phyloP scores from a whole-genome alignment of 2,797 vertebrate species.

The Galaxias olidus region DNA sequence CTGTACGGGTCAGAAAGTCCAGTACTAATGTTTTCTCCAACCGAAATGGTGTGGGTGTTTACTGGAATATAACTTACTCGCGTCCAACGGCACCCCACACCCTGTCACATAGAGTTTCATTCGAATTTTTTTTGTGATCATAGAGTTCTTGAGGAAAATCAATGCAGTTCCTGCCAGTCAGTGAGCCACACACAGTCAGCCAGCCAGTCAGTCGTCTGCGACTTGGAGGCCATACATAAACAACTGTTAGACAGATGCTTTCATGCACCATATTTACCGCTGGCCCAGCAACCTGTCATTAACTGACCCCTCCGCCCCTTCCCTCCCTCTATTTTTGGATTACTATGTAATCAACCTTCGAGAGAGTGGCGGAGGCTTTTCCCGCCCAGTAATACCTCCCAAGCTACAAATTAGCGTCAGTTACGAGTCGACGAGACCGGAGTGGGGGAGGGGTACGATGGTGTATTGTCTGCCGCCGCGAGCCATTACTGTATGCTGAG shows the following conservation, averaged over 20 bases:
- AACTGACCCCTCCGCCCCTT: constrained; percentile 7
- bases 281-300: constrained; percentile 45
- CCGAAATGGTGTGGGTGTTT: too few relatives aligned
- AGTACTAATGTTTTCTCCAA: too few relatives aligned
- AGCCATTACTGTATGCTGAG: constrained; percentile 35
- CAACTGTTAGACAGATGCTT: constrained; percentile 27
- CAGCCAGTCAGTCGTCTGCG: constrained; percentile 10
- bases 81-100: too few relatives aligned
- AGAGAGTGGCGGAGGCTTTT: constrained; percentile 42
- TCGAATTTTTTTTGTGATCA: too few relatives aligned
- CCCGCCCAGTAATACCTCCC: constrained; percentile 43
- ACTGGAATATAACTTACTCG: too few relatives aligned
- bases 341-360: constrained; percentile 49
- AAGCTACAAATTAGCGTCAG: constrained; percentile 51
- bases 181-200: too few relatives aligned
- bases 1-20: too few relatives aligned
- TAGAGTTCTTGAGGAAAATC: too few relatives aligned
- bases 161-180: too few relatives aligned
- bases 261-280: constrained; percentile 43
- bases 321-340: constrained; percentile 49
- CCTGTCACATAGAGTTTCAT: too few relatives aligned
- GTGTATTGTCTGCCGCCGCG: constrained; percentile 40
- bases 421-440: constrained; percentile 36
- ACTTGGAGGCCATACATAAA: constrained; percentile 4
- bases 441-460: constrained; percentile 4